A percentile compares a stretch with the other conserved stretches of the same genome.
phyloP scores from a whole-genome alignment of 2,113 vertebrate genomes.

The Delphinapterus leucas region DNA sequence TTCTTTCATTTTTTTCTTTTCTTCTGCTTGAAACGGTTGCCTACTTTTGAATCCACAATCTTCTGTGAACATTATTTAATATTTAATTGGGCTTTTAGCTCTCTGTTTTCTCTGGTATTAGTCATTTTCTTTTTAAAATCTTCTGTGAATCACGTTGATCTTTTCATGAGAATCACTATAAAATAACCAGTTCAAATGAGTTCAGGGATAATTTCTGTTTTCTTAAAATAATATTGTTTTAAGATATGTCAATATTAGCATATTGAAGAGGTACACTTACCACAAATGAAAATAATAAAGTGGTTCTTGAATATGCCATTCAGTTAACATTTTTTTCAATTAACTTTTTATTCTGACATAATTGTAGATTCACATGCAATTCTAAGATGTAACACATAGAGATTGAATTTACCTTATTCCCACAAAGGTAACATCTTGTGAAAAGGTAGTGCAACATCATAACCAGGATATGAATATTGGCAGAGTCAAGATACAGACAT shows the following conservation, averaged over 20 bases:
- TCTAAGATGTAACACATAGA: background rate
- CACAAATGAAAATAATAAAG: background rate
- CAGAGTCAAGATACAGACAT: background rate
- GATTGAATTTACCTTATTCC: background rate
- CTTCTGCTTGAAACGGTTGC: background rate
- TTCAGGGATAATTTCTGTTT: background rate
- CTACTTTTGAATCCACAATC: conserved; percentile 18
- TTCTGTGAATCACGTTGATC: conserved; percentile 10
- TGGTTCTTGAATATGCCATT: background rate
- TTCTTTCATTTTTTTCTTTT: background rate
- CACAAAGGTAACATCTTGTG: background rate
- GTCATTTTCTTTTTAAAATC: conserved; percentile 40
- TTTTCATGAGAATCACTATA: conserved; percentile 25
- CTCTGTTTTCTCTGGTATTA: background rate
- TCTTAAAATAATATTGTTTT: conserved; percentile 17
- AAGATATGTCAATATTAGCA: background rate
- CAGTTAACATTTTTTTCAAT: background rate
- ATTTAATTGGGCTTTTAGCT: conserved; percentile 25
- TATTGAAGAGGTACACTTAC: background rate
- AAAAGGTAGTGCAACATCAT: background rate
- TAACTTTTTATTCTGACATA: conserved; percentile 1
- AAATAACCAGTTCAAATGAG: conserved; percentile 34
- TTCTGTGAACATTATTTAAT: background rate
- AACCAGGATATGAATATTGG: background rate
- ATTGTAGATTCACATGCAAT: background rate